phyloP scores from a whole-genome alignment of 2,113 vertebrate species.

The Colinus virginianus region DNA sequence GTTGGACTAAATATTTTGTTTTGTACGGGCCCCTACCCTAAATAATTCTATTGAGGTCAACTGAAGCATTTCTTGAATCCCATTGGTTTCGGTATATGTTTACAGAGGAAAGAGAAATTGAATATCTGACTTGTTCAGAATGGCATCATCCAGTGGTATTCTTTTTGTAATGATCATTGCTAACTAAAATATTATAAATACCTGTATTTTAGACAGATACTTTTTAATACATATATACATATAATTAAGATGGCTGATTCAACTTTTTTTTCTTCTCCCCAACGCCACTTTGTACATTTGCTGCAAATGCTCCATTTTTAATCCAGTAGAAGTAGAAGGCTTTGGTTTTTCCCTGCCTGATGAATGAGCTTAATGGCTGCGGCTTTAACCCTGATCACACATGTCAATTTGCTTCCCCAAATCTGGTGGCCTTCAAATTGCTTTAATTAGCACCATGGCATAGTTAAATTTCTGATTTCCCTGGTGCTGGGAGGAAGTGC shows the following conservation, averaged over 20 bases:
- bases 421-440: background rate
- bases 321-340: background rate
- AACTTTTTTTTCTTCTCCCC: background rate
- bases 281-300: background rate
- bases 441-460: background rate
- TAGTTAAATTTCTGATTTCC: slow-evolving; percentile 39
- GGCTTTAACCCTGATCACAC: background rate
- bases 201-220: background rate
- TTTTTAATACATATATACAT: background rate
- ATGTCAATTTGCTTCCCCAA: background rate
- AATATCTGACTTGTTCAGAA: background rate
- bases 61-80: background rate
- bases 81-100: background rate
- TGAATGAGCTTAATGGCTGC: background rate
- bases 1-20: background rate
- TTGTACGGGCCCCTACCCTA: background rate
- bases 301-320: background rate
- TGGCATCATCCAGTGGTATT: background rate
- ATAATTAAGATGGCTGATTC: background rate
- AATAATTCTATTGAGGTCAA: background rate
- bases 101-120: background rate
- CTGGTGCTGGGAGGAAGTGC: slow-evolving; percentile 20
- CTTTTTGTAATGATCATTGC: background rate
- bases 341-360: background rate
- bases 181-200: background rate